A percentile compares a stretch with the other conserved stretches of the same genome.
These are phyloP conservation scores for Chironomus striatipennis DNA, from an alignment of 1,140 invertebrate species.

Conservation along the genomic window DNA sequence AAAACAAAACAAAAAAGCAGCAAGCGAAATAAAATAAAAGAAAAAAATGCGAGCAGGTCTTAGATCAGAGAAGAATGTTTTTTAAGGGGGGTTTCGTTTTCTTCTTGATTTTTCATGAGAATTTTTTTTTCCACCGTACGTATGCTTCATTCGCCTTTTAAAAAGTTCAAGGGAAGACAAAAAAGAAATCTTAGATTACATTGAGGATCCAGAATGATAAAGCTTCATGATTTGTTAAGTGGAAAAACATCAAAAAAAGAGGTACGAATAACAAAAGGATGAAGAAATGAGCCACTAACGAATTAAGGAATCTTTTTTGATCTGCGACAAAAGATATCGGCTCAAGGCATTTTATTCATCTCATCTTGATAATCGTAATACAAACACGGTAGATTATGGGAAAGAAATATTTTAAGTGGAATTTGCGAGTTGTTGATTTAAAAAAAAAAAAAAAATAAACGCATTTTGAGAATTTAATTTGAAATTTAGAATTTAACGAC, in stretches of 20 bases:
- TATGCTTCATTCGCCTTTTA: too few relatives aligned
- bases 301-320: background rate
- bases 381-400: too few relatives aligned
- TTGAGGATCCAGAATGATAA: background rate
- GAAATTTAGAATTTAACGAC: too few relatives aligned
- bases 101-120: too few relatives aligned
- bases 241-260: background rate
- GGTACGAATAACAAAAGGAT: too few relatives aligned
- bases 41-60: background rate
- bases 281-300: background rate
- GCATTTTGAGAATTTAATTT: too few relatives aligned
- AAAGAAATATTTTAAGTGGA: too few relatives aligned
- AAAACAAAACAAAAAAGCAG: background rate
- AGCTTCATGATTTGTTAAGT: background rate
- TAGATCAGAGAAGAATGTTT: background rate
- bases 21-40: too few relatives aligned
- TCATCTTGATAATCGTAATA: background rate
- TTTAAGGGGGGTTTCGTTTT: too few relatives aligned
- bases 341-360: background rate
- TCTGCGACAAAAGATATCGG: constrained; percentile 14
- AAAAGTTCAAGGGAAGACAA: constrained; percentile 21
- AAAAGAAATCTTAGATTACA: background rate
- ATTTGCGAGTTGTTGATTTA: too few relatives aligned
- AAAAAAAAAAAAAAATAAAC: too few relatives aligned
- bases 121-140: too few relatives aligned